These are phyloP conservation scores for Malurus leucopterus DNA, from an alignment of 2,797 vertebrate species.

Conservation along the genomic window DNA sequence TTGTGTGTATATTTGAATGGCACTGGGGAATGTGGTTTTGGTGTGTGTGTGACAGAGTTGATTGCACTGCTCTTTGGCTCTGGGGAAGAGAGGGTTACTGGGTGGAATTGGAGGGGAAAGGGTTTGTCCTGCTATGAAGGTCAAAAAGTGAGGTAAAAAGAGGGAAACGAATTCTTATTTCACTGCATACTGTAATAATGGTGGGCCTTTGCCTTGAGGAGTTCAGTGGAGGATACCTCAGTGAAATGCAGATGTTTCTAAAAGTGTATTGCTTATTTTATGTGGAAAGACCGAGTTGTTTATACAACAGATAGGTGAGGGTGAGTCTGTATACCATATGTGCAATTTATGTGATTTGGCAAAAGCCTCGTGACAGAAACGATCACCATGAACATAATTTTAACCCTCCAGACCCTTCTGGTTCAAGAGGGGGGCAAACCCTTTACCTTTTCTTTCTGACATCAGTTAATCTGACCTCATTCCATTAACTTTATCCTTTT, in stretches of 20 bases:
- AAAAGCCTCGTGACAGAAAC: neutral
- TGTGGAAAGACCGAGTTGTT: neutral
- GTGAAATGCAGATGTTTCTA: neutral
- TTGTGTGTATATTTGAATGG: neutral
- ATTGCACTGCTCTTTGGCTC: neutral
- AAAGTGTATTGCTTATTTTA: neutral
- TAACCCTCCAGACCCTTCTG: neutral
- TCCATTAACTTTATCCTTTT: neutral
- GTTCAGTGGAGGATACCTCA: neutral
- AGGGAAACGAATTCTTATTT: neutral
- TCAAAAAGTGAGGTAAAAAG: neutral
- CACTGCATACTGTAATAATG: neutral
- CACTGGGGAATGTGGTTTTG: neutral
- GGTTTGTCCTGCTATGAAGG: neutral
- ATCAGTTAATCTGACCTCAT: neutral
- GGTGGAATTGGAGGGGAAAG: neutral
- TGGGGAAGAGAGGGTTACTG: neutral
- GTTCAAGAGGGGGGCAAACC: neutral
- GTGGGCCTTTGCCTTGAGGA: neutral
- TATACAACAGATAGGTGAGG: neutral
- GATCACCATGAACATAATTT: fast-evolving
- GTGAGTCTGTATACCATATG: neutral
- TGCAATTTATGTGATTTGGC: neutral
- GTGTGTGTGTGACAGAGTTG: neutral
- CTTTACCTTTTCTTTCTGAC: neutral